These are phyloP conservation scores for Drosophila burlai DNA, from an alignment of 1,140 invertebrate species.

Conservation along the genomic window DNA sequence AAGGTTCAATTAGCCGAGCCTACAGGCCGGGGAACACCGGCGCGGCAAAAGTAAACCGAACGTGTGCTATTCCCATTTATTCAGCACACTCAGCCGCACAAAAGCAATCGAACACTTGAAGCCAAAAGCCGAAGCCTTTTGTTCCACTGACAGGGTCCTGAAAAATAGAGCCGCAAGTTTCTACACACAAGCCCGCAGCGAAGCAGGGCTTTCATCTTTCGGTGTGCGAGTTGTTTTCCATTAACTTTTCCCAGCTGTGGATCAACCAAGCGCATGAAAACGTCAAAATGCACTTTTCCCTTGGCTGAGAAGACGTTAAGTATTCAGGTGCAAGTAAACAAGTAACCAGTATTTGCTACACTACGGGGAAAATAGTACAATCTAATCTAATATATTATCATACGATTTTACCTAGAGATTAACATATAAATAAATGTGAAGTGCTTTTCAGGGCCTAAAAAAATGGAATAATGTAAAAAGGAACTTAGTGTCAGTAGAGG, in stretches of 20 bases:
- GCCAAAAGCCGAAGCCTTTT: conserved; percentile 37
- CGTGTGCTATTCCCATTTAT: conserved; percentile 35
- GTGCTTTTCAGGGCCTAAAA: background rate
- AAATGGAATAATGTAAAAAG: no score
- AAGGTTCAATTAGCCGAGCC: conserved; percentile 58
- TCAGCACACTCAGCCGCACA: conserved; percentile 20
- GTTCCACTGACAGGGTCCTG: conserved; percentile 30
- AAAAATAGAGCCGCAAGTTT: conserved; percentile 42
- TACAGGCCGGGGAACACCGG: conserved; percentile 5
- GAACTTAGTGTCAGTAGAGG: background rate
- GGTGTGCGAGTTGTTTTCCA: conserved; percentile 49
- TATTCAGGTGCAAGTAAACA: conserved; percentile 16
- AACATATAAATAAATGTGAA: background rate
- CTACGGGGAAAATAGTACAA: background rate
- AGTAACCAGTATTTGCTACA: conserved; percentile 8
- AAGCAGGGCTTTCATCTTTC: conserved; percentile 21
- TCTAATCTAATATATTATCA: background rate
- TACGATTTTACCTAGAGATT: background rate
- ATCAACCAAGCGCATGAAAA: conserved; percentile 75
- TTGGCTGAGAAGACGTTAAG: conserved; percentile 11
- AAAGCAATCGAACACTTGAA: conserved; percentile 47
- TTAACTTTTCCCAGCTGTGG: conserved; percentile 64
- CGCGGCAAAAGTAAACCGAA: conserved; percentile 34
- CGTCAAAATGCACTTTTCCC: conserved; percentile 77
- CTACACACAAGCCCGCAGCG: conserved; percentile 1